Base-by-base conservation (phyloP, 2,888 invertebrate species). In the Acrobasis suavella region DNA sequence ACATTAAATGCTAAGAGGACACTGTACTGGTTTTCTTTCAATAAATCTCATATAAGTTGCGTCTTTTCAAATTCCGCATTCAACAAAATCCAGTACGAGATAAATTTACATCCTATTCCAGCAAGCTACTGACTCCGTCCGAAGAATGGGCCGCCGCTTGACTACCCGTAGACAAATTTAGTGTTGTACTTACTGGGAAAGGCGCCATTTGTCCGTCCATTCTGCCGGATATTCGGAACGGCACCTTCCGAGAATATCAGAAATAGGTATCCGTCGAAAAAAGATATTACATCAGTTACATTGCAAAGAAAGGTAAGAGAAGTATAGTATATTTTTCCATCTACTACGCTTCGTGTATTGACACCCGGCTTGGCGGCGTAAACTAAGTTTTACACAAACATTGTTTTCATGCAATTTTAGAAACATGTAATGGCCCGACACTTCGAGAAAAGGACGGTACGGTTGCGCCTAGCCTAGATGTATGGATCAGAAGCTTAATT, bases 81-180 rank as follows among this genome's bases (percentile, higher is more conserved):
- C n/a, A 14, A 46, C 39, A 56, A 42, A 22, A 56, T 56, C 22
- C 42, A 14, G 42, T 14, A 17, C 62, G 32, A 62, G 32, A 52
- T 54, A 54, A 39, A 49, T 54, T 54, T 42, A 52, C 51, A 42
- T 50, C 38, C n/a, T 12, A 42, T 46, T 54, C 46, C 17, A 22
- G 32, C 61, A 46, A 61, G 15, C 52, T 46, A 17, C 22, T 50
- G 63, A 68, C 68, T 68, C 59, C 62, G 51, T 59, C 51, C 56
- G 58, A 58, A 65, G 71, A 67, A 63, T 67, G 68, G 68, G 55
- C 56, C 49, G 12, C 12, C 63, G 63, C 54, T 62, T 50, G 61
- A 62, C 60, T 46, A 60, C 17, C 62, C 60, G 64, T 54, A 62
- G 68, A 71, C 68, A 69, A 69, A 73, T 72, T 72, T 72, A 71